Evolutionary conservation across 2,797 vertebrate genomes (phyloP), one percentile per base, ranked within the genome.

Genomic region (Salarias fasciatus): DNA sequence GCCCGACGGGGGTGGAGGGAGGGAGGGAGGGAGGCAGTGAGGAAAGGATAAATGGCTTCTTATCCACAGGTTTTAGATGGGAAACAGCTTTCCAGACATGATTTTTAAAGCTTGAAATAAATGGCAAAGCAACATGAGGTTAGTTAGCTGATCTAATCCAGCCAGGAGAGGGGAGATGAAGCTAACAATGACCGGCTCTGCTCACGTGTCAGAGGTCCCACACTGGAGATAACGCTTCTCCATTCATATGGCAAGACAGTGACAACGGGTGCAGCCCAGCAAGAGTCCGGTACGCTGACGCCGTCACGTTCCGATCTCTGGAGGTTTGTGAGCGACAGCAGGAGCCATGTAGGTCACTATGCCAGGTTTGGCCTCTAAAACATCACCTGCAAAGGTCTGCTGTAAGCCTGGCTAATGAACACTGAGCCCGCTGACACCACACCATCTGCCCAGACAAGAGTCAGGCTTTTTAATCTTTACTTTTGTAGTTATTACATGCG

Each of bases 281-380:
- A 30, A 18, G 6, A 48, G 5, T 0, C 8, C 1, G 13, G 31
- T 14, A 9, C 61, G 63, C 46, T 35, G 43, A 35, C 29, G 42
- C 61, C 1, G 53, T 72, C 51, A 15, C 28, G 53, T 70, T 73
- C 51, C 57, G 14, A 40, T 64, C 38, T 50, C n/a, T 13, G 57
- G 45, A 11, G 24, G n/a, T 5, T 2, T 14, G 36, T 40, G 67
- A 49, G 74, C 58, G 69, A 48, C 66, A 77, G 74, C 58, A 53
- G 53, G 60, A 45, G 53, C 44, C 72, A 84, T 80, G 83, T 86
- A 75, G 86, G 88, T 87, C 85, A 88, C 12, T 51, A 69, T 77
- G 80, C 35, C 71, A 76, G 18, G 80, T 14, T 30, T 72, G 75
- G 53, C 59, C 31, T 74, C 62, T 35, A 37, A 72, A 69, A 63